Base-by-base conservation (phyloP, 2,888 invertebrate species). In the Ophion costatus region DNA sequence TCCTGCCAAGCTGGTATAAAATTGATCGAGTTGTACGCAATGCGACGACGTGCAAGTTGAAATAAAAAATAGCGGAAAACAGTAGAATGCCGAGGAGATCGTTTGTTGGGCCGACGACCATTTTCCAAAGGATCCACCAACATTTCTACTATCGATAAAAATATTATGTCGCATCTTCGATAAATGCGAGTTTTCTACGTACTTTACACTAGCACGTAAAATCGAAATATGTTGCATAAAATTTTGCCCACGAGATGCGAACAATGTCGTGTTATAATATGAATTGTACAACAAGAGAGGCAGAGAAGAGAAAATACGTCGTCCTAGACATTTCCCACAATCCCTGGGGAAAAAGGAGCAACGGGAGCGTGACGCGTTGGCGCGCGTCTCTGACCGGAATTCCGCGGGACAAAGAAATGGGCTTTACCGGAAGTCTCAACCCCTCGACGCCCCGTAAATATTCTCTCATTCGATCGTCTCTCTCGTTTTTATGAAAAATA, bases 301-400 rank as follows among this genome's bases (percentile, higher is more conserved):
- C 42, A 64, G 20, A 29, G 63, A 73, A 33, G 66, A 11, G 56
- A 24, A 61, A 64, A 14, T 14, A 61, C 17, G 61, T 17, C 17
- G 67, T 56, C 78, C 74, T 81, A 70, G 73, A 84, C 69, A 64
- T 45, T 63, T 77, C 66, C 51, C 45, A 57, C 66, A 57, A 67
- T 63, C 59, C 67, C 22, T 51, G 33, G 29, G 63, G 74, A 11
- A 67, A 80, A 80, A 42, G 63, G 75, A 81, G 66, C 42, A 66
- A 80, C 63, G 80, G 22, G 77, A 81, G 73, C 84, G 77, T 84
- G 84, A 84, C 81, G 79, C 11, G 57, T 45, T 17, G n/a, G 22
- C 67, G 17, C n/a, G 57, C 63, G 78, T 70, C 51, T 79, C 78
- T 66, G 81, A 82, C 78, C 84, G 81, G 69, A 84, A 82, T 74